Evolutionary conservation across 2,113 vertebrate species (phyloP), one percentile per base, ranked within the genome.

Genomic region (Nothobranchius furzeri): DNA sequence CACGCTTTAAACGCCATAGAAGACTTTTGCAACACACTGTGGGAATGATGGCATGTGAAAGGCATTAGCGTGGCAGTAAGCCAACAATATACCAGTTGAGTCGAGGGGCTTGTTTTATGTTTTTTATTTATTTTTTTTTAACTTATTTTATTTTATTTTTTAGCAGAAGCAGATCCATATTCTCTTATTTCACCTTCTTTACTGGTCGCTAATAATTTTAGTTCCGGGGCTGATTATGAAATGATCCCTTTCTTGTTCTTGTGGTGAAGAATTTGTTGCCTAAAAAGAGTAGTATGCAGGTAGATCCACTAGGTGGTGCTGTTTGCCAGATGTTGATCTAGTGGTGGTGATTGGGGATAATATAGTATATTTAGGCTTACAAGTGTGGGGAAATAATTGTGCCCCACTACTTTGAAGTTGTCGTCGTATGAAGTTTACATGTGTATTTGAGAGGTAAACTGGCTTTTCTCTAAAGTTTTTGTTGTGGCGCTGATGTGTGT

Each of bases 231-330:
- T 35, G 6, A 12, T 11, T 43, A 7, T 15, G 6, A 57, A 40
- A 40, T 40, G 14, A 1, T 48, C 5, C 13, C 14, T 4, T 40
- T 40, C 1, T 40, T 8, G 42, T 64, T 2, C 30, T 57, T 43
- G 4, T 64, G 56, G 1, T 68, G 59, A 67, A 15, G 12, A 25
- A 57, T 10, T 7, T 12, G 9, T 14, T 54, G 15, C n/a, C 42
- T 46, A 1, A 40, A 48, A 57, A 30, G 2, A 45, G 45, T 62
- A 55, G 46, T 75, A 52, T 6, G 3, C 53, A 15, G 58, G 8
- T 14, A 1, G 0, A 14, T 61, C 73, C 89, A 82, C 69, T 79
- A 82, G 90, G 57, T 74, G 84, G 73, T 24, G 52, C 46, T 78
- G 62, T 88, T 66, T 45, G 64, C 57, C 20, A 70, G 13, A 35